Evolutionary conservation across 2,888 invertebrate genomes (phyloP).

Genomic region (Tetanocera ferruginea): DNA sequence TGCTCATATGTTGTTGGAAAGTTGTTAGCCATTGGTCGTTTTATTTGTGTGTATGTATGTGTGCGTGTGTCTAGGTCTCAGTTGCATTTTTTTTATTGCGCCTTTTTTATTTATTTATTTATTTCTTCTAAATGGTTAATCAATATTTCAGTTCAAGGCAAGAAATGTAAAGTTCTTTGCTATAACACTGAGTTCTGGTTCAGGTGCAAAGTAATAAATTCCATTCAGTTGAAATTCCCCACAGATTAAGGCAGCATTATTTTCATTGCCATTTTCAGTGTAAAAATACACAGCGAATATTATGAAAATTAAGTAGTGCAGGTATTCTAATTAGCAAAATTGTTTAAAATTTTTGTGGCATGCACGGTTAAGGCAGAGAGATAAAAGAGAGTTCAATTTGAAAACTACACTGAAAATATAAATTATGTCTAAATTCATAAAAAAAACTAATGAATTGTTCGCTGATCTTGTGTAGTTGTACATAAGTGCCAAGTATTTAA

Average conservation of each 20-base stretch:
- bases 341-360: too few species aligned
- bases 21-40: neutral
- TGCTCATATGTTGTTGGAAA: neutral
- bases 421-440: too few species aligned
- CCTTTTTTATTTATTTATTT: neutral
- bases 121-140: slow-evolving; percentile 51
- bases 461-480: too few species aligned
- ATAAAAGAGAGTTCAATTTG: too few species aligned
- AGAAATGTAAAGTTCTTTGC: slow-evolving; percentile 52
- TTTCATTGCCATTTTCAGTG: neutral
- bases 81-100: slow-evolving; percentile 18
- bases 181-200: neutral
- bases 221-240: slow-evolving; percentile 1
- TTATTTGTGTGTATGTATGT: slow-evolving; percentile 13
- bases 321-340: neutral
- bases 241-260: neutral
- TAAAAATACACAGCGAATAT: neutral
- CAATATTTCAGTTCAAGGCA: slow-evolving; percentile 56
- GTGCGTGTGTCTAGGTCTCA: slow-evolving; percentile 20
- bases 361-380: too few species aligned
- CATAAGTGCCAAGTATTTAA: too few species aligned
- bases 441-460: too few species aligned
- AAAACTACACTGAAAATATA: too few species aligned
- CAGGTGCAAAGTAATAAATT: slow-evolving; percentile 34
- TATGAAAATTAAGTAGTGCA: neutral